Evolutionary conservation across 2,888 invertebrate species (phyloP).

Genomic region (Leptothorax acervorum): DNA sequence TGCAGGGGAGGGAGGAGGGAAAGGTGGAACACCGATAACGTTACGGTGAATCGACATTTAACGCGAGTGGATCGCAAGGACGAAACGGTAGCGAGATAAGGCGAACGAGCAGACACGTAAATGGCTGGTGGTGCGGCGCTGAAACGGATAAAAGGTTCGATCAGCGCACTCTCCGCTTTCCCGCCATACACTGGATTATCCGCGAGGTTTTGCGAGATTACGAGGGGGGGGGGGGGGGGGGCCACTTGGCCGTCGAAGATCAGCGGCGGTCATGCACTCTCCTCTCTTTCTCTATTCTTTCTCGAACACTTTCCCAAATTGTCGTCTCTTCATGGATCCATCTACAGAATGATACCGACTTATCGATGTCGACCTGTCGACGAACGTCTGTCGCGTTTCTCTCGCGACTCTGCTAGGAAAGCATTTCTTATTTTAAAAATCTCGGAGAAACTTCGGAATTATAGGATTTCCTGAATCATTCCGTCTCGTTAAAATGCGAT

Average conservation of each 20-base stretch:
- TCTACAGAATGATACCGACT: constrained; percentile 63
- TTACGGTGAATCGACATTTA: constrained; percentile 72
- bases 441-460: neutral
- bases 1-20: neutral
- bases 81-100: constrained; percentile 68
- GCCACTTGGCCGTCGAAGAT: constrained; percentile 62
- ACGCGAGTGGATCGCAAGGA: constrained; percentile 67
- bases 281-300: constrained; percentile 6
- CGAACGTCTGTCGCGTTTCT: constrained; percentile 41
- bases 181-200: constrained; percentile 73
- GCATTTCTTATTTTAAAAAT: constrained; percentile 39
- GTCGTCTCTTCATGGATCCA: constrained; percentile 46
- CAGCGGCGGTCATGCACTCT: constrained; percentile 59
- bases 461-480: neutral
- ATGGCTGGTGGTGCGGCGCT: constrained; percentile 62
- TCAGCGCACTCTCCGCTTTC: constrained; percentile 55
- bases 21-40: constrained; percentile 63
- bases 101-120: constrained; percentile 67
- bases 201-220: constrained; percentile 73
- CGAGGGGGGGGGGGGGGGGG: constrained; percentile 43
- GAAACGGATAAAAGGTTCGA: constrained; percentile 75
- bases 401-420: constrained; percentile 9
- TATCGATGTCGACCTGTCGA: constrained; percentile 64
- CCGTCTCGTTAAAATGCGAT: neutral
- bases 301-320: constrained; percentile 11